Evolutionary conservation across 2,888 invertebrate species (phyloP).

Genomic region (Drosophila maculinotata): DNA sequence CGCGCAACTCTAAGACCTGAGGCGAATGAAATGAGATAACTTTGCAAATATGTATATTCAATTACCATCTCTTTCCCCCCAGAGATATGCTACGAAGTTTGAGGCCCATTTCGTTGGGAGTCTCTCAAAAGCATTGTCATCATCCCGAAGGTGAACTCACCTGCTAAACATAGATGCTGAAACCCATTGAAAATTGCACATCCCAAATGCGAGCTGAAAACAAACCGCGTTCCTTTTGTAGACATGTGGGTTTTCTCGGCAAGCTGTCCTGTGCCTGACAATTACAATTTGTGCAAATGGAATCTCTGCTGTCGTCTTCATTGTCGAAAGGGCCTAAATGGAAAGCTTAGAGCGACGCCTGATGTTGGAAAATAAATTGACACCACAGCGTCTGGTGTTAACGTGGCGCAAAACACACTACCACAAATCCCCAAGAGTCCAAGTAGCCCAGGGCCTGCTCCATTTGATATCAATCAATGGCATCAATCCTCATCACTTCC

Average conservation of each 20-base stretch:
- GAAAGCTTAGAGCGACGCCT: constrained; percentile 27
- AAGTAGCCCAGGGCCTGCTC: constrained; percentile 33
- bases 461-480: constrained; percentile 68
- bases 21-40: constrained; percentile 65
- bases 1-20: constrained; percentile 24
- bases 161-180: constrained; percentile 35
- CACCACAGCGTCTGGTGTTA: constrained; percentile 47
- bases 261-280: constrained; percentile 51
- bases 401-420: constrained; percentile 41
- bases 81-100: constrained; percentile 33
- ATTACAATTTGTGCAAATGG: constrained; percentile 67
- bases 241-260: constrained; percentile 20
- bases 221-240: constrained; percentile 2
- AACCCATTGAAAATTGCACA: constrained; percentile 32
- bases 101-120: constrained; percentile 11
- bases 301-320: constrained; percentile 47
- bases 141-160: constrained; percentile 37
- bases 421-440: constrained; percentile 55
- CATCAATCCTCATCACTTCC: constrained; percentile 45
- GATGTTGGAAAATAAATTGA: constrained; percentile 57
- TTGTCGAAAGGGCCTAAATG: constrained; percentile 38
- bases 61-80: constrained; percentile 45
- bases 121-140: constrained; percentile 51
- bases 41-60: constrained; percentile 72
- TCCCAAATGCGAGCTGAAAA: constrained; percentile 7